These are phyloP conservation scores for Gadus macrocephalus DNA, from an alignment of 2,113 vertebrate genomes.

Conservation along the genomic window DNA sequence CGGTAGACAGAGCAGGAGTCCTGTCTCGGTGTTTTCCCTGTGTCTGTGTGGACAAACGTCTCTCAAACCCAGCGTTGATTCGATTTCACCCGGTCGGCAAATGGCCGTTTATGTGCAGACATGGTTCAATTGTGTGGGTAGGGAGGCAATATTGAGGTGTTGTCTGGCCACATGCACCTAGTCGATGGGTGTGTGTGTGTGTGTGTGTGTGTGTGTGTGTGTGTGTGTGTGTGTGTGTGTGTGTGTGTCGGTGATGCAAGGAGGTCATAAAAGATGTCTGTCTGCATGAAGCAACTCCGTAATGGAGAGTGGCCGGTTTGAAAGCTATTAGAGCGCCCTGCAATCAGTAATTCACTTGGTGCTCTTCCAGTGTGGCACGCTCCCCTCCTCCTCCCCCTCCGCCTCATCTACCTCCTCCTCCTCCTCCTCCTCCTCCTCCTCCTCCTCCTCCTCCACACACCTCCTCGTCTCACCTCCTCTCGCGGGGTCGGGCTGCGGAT, in stretches of 20 bases:
- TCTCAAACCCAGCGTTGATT: neutral
- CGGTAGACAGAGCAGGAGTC: conserved; percentile 8
- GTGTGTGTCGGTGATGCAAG: conserved; percentile 58
- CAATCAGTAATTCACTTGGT: conserved; percentile 62
- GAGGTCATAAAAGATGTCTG: conserved; percentile 62
- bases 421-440: conserved; percentile 10
- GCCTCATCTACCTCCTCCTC: too few species aligned
- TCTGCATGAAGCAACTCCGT: conserved; percentile 61
- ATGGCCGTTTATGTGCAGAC: neutral
- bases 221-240: conserved; percentile 28
- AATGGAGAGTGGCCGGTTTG: conserved; percentile 66
- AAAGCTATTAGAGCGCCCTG: conserved; percentile 65
- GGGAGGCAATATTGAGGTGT: conserved; percentile 34
- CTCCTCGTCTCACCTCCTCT: too few species aligned
- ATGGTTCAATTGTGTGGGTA: conserved; percentile 1
- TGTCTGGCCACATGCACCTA: neutral
- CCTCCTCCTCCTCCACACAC: conserved; percentile 17
- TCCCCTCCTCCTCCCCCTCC: conserved; percentile 15
- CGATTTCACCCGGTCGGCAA: neutral
- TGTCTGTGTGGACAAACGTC: neutral
- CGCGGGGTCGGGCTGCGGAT: conserved; percentile 34
- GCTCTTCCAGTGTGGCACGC: conserved; percentile 47
- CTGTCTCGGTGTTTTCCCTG: conserved; percentile 3
- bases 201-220: conserved; percentile 23
- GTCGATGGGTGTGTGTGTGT: conserved; percentile 25